Percentiles rank a stretch among this genome's conserved stretches.
Evolutionary conservation across 2,888 invertebrate species (phyloP).

Genomic region (Galerucella calmariensis): DNA sequence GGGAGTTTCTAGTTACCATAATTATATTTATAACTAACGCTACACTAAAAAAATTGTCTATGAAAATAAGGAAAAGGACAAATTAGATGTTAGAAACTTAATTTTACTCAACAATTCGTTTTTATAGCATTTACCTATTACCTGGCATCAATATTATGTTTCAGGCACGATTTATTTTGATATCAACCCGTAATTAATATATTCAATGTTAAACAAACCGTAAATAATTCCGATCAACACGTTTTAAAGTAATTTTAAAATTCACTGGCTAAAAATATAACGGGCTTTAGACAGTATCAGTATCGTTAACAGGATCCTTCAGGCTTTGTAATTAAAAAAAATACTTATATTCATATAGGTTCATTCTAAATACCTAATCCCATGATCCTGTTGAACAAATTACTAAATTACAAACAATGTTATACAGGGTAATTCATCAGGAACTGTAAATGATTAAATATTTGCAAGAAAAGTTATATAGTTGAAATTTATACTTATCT

Average conservation of each 20-base stretch:
- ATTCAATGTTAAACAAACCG: conserved; percentile 3
- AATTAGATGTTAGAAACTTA: no score
- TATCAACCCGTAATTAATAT: background rate
- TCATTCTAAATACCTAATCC: no score
- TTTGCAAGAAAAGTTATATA: no score
- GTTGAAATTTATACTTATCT: no score
- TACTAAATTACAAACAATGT: no score
- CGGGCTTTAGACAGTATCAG: background rate
- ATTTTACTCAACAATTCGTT: background rate
- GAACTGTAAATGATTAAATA: no score
- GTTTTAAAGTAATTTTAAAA: background rate
- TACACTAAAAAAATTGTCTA: background rate
- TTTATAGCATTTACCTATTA: background rate
- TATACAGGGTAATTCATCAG: no score
- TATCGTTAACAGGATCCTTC: background rate
- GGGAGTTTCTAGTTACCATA: background rate
- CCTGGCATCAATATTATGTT: conserved; percentile 7
- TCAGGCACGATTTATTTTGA: background rate
- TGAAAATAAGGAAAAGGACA: no score
- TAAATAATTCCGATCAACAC: conserved; percentile 10
- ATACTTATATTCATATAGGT: no score
- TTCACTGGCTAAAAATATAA: background rate
- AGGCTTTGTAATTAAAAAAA: background rate
- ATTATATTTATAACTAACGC: background rate
- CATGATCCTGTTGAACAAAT: no score